Percentiles rank a stretch among this genome's conserved stretches.
These are phyloP conservation scores for Camponotus pennsylvanicus DNA, from an alignment of 1,140 invertebrate species.

Conservation along the genomic window DNA sequence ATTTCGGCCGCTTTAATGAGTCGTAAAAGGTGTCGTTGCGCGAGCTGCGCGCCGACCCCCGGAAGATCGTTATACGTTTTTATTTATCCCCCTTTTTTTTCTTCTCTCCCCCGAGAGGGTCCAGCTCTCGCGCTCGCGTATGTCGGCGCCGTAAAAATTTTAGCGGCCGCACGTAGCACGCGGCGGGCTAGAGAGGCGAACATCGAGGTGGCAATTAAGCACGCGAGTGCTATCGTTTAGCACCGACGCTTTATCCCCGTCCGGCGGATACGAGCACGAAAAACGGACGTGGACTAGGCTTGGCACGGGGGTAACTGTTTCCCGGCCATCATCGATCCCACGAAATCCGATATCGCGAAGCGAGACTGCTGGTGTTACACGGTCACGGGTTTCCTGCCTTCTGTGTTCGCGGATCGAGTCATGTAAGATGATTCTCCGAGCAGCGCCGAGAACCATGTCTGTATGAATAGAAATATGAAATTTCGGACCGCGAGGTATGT, in stretches of 20 bases:
- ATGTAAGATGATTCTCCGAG: constrained; percentile 42
- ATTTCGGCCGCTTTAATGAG: constrained; percentile 56
- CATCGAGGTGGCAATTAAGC: constrained; percentile 41
- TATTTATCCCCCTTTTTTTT: background rate
- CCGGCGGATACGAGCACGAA: constrained; percentile 24
- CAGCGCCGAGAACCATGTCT: background rate
- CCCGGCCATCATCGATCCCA: constrained; percentile 60
- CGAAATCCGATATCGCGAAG: constrained; percentile 62
- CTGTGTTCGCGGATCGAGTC: background rate
- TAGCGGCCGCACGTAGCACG: background rate
- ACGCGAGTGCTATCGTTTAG: constrained; percentile 15
- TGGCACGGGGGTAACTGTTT: constrained; percentile 29
- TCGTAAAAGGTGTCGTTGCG: constrained; percentile 40
- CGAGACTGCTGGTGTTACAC: constrained; percentile 17
- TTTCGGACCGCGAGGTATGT: background rate
- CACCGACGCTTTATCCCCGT: constrained; percentile 26
- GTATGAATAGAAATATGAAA: constrained; percentile 52
- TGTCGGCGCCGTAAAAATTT: constrained; percentile 46
- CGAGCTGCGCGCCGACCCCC: background rate
- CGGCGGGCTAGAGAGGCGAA: background rate
- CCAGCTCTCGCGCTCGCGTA: constrained; percentile 7
- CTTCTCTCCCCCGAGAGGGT: background rate
- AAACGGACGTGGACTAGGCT: constrained; percentile 32
- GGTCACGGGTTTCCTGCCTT: constrained; percentile 39
- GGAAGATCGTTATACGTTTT: constrained; percentile 25